phyloP scores from a whole-genome alignment of 1,140 invertebrate genomes.

The Kradibia gibbosae region DNA sequence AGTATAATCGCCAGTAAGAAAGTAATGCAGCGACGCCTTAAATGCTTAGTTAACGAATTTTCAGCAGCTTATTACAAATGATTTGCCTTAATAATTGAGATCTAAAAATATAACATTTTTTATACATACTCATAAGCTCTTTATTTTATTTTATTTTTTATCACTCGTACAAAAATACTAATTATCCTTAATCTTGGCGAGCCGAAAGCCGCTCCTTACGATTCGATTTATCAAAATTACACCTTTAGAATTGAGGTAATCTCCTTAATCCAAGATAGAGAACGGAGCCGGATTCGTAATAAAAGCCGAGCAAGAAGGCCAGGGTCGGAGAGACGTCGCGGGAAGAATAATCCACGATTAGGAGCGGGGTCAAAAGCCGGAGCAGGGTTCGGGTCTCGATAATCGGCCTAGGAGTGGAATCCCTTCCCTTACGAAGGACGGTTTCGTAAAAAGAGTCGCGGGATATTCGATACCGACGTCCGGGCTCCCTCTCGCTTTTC shows the following conservation, averaged over 20 bases:
- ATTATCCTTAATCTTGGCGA: constrained; percentile 27
- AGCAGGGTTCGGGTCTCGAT: too few species aligned
- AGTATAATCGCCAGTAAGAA: constrained; percentile 19
- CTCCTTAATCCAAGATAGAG: background rate
- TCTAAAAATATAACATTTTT: constrained; percentile 37
- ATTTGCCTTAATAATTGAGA: constrained; percentile 28
- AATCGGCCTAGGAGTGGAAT: too few species aligned
- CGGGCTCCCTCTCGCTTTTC: too few species aligned
- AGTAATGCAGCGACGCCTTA: background rate
- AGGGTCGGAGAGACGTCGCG: too few species aligned
- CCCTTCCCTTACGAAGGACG: too few species aligned
- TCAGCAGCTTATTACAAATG: background rate
- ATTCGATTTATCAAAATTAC: constrained; percentile 10
- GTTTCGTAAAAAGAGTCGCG: too few species aligned
- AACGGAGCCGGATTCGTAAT: constrained; percentile 4
- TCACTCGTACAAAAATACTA: constrained; percentile 46
- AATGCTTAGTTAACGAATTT: constrained; percentile 17
- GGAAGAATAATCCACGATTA: too few species aligned
- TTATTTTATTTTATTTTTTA: constrained; percentile 20
- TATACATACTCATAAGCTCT: background rate
- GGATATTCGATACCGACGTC: too few species aligned
- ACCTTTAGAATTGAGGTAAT: background rate
- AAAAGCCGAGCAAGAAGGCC: too few species aligned
- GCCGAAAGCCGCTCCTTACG: constrained; percentile 8
- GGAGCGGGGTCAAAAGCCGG: too few species aligned